Base-by-base conservation (phyloP, 2,113 vertebrate species). In the Ochotona curzoniae region DNA sequence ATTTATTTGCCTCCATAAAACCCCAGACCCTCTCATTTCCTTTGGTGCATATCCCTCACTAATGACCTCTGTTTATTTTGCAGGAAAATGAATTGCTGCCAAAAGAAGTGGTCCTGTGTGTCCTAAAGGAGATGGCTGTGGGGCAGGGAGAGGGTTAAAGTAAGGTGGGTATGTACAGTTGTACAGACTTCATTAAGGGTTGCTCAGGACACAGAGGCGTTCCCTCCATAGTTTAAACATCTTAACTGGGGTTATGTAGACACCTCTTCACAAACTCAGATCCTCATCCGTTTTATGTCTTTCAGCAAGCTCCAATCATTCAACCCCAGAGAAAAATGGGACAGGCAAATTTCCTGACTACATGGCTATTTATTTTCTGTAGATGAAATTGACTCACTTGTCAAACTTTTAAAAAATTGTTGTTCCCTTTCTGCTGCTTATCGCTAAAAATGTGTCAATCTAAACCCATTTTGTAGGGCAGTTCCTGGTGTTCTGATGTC, bases 321-420 rank as follows among this genome's bases (percentile, higher is more conserved):
- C 38, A 80, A 60, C 2, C 44, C n/a, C 47, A 74, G 44, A 60
- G 47, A 75, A 83, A 96, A 81, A 86, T 32, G 90, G 73, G 90
- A 97, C 96, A 95, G 96, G 76, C 97, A 97, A 94, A 80, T 89
- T 96, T 96, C 76, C 95, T 89, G 93, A 91, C 87, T 61, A 47
- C 86, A 85, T 97, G 94, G 78, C 83, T 97, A 95, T 96, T 97
- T 97, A 96, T 97, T 98, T 96, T 91, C 96, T 89, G 25, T 87
- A 97, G 87, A 97, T 90, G 95, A 97, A 98, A 95, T 90, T 92
- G 94, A 97, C 97, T 98, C 96, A 96, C 95, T 97, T 96, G 95
- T 97, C 96, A 96, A 97, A 94, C 54, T 97, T 96, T 2, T 83
- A 90, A 85, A 82, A 85, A 67, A 32, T 4, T 89, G n/a, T 94